These are phyloP conservation scores for Dryocosmus kuriphilus DNA, from an alignment of 2,888 invertebrate species.

Conservation along the genomic window DNA sequence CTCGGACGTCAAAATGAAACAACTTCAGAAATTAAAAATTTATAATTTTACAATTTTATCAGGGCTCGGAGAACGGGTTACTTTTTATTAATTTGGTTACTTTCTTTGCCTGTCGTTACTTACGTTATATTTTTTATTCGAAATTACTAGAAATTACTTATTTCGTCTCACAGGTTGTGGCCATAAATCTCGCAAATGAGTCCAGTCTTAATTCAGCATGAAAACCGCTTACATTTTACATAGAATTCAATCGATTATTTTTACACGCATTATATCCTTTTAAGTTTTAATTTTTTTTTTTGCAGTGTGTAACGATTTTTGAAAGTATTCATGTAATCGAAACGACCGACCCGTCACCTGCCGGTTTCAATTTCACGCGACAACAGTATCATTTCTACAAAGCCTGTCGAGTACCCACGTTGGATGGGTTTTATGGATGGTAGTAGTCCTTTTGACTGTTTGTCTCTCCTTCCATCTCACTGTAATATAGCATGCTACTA, in stretches of 20 bases:
- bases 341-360: slow-evolving; percentile 32
- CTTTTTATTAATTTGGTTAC: no score
- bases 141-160: no score
- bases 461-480: background rate
- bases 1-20: no score
- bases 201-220: background rate
- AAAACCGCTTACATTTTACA: background rate
- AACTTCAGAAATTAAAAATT: no score
- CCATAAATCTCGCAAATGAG: no score
- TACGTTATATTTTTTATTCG: no score
- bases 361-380: slow-evolving; percentile 41
- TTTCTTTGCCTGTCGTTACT: no score
- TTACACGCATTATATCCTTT: no score
- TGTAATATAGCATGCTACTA: background rate
- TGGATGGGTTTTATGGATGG: slow-evolving; percentile 4
- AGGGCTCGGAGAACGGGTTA: no score
- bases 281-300: background rate
- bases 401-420: slow-evolving; percentile 35
- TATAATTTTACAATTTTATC: no score
- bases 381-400: slow-evolving; percentile 46
- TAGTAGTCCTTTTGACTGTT: background rate
- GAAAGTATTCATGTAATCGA: slow-evolving; percentile 18
- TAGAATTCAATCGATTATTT: background rate
- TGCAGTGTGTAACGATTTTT: slow-evolving; percentile 9
- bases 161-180: no score